A percentile compares a stretch with the other conserved stretches of the same genome.
These are phyloP conservation scores for Podilymbus podiceps DNA, from an alignment of 2,113 vertebrate genomes.

Conservation along the genomic window DNA sequence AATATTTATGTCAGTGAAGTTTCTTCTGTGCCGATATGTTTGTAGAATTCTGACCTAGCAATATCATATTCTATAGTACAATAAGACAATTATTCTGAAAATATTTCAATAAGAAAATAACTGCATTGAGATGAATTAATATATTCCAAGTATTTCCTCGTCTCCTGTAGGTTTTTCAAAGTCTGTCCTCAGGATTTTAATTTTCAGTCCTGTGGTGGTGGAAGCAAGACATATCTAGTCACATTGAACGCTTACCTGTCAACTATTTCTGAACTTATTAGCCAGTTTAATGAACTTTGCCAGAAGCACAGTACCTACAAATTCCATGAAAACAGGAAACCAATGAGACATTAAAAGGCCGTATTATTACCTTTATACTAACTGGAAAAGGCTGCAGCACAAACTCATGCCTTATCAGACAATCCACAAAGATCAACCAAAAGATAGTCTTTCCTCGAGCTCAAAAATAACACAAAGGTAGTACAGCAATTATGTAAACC, in stretches of 20 bases:
- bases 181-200: background rate
- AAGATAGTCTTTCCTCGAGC: background rate
- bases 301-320: background rate
- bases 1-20: background rate
- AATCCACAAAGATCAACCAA: background rate
- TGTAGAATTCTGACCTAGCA: background rate
- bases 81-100: background rate
- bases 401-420: background rate
- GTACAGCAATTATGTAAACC: background rate
- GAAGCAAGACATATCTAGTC: background rate
- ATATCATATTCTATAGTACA: background rate
- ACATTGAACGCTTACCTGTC: background rate
- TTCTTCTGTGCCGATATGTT: background rate
- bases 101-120: background rate
- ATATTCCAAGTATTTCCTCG: background rate
- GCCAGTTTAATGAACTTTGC: background rate
- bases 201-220: background rate
- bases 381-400: background rate
- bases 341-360: background rate
- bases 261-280: background rate
- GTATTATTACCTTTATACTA: background rate
- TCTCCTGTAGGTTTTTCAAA: background rate
- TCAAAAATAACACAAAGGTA: background rate
- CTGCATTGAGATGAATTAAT: background rate
- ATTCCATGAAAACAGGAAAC: background rate